Evolutionary conservation across 2,797 vertebrate genomes (phyloP), one percentile per base, ranked within the genome.

Genomic region (Melanotaenia nigrans): DNA sequence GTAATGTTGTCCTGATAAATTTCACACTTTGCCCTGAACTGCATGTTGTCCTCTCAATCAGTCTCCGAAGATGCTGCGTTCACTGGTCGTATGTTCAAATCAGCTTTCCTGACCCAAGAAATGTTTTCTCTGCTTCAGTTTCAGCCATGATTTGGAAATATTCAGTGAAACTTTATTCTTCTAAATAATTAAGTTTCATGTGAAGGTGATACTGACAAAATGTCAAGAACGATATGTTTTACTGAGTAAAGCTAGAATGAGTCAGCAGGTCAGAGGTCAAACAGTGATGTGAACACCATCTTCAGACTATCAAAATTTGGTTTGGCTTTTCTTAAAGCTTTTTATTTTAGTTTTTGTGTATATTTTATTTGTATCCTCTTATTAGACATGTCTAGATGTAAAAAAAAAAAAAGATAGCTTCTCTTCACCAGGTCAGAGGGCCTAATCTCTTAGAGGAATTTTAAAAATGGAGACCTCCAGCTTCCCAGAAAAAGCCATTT

Each of bases 1-100:
- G 24, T 30, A 25, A 16, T 55, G 24, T 16, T 5, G 22, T 38
- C 49, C 33, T 63, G 53, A 71, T 71, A 64, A 71, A 36, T 16
- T 36, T 57, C 69, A 71, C 61, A 71, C 69, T 71, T 71, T 58
- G 61, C 30, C 69, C 69, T 42, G 40, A 64, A 20, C 61, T 12
- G 35, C 69, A 64, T 32, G 61, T 64, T 56, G 12, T 49, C 51
- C 25, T 53, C 5, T 55, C 25, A 33, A 47, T 68, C 66, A 22
- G 32, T 5, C 42, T n/a, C 20, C 13, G 2, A 45, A 25, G 28
- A 45, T 24, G 40, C 10, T 28, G 69, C 40, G 7, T 62, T 70
- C 58, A 61, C 47, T 6, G 47, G 16, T 25, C 2, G 56, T 38
- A 7, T 36, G 47, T 53, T 42, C 3, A 40, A 53, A 32, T 38